Evolutionary conservation across 2,113 vertebrate genomes (phyloP), one percentile per base, ranked within the genome.

Genomic region (Agelaius phoeniceus): DNA sequence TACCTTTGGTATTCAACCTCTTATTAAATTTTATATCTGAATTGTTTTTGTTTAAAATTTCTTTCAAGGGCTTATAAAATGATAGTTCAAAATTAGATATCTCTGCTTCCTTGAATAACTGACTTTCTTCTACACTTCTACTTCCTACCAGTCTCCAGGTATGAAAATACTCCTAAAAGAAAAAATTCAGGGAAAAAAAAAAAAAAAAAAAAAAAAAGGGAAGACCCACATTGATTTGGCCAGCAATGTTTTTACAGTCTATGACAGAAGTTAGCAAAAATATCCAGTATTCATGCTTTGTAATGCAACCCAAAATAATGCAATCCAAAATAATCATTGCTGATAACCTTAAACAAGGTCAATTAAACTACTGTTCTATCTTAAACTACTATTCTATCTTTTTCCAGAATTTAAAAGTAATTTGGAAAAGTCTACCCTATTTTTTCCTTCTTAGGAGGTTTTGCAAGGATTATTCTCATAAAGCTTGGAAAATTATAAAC

Each of bases 401-500:
- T 44, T 91, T 43, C 35, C 35, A 52, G 18, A 57, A 37, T 73
- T 83, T 82, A 28, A 15, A 82, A 82, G 4, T 26, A n/a, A 14
- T 52, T 81, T 23, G 41, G 41, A 89, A 90, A 7, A 46, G 2
- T 17, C 5, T 4, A 41, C 3, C 21, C 5, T 82, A 11, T 58
- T 52, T 72, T 92, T 93, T 58, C 6, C 43, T 79, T 76, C 19
- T 76, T 41, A 69, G 30, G 46, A 75, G 21, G 44, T 51, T 69
- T 73, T 55, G 11, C 35, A 69, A 87, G 11, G 5, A 16, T 69
- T 88, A 77, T 43, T 93, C 55, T 71, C 52, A 13, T 49, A 48
- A 80, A 55, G 13, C 28, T 41, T 81, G 30, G 33, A 88, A 96
- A 93, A 94, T 73, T 37, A 74, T 57, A 43, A 85, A 88, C 39